Base-by-base conservation (phyloP, 2,113 vertebrate species). In the Lepisosteus oculatus region DNA sequence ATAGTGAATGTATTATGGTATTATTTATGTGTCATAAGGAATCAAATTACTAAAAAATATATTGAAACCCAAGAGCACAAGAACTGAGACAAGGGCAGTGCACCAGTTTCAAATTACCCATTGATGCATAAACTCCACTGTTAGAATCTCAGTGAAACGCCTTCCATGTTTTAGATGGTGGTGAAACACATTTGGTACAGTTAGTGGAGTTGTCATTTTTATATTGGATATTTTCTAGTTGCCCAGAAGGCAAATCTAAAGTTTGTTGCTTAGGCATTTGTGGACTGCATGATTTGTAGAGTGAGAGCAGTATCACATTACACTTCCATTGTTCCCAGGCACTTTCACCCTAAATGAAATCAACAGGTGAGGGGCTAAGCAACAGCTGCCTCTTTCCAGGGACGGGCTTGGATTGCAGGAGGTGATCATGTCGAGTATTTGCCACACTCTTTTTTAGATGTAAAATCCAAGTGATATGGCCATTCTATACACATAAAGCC, bases 331-430 rank as follows among this genome's bases (percentile, higher is more conserved):
- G 90, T 92, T 87, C 72, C 69, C 71, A 77, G 81, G 76, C 76
- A 71, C 82, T 72, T 84, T 80, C 76, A 79, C 79, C n/a, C 13
- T 74, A 84, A 84, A 74, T 77, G 78, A 84, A 83, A 83, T 70
- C 81, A 89, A 81, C 90, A 92, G 90, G 82, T 92, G 90, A 89
- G 69, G 77, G 80, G 83, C 79, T 84, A 72, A 14, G 55, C 78
- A 83, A 78, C 87, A 91, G 87, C 78, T 78, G 63, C 72, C 78
- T 68, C 57, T 73, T 65, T 56, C 29, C 65, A 43, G 67, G 51
- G 42, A 61, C 73, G 71, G 61, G 57, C 69, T 75, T 64, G 71
- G 59, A 77, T 69, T 42, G 56, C 67, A 71, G 74, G 71, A 67
- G 45, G 63, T 75, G 77, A 83, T 81, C 76, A 82, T 74, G 84